Evolutionary conservation across 2,888 invertebrate species (phyloP).

Genomic region (Dicyrtomina minuta): DNA sequence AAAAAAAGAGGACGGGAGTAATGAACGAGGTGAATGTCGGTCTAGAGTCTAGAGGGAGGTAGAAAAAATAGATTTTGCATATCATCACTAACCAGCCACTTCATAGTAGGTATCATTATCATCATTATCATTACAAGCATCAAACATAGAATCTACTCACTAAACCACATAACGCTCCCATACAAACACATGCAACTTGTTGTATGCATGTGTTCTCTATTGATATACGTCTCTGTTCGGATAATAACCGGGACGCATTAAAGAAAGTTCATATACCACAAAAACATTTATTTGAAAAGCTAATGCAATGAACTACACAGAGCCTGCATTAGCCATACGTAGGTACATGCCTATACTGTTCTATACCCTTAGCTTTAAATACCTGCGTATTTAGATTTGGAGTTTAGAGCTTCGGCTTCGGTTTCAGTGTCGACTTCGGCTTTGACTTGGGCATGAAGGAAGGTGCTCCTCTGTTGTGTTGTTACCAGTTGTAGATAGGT

Average conservation of each 20-base stretch:
- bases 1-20: slow-evolving; percentile 29
- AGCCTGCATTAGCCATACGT: too few species aligned
- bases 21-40: slow-evolving; percentile 27
- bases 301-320: too few species aligned
- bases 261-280: not conserved
- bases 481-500: not conserved
- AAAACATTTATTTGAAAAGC: too few species aligned
- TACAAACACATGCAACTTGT: not conserved
- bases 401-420: too few species aligned
- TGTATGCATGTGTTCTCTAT: not conserved
- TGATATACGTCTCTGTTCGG: not conserved
- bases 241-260: not conserved
- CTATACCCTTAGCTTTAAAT: too few species aligned
- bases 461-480: too few species aligned
- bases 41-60: not conserved
- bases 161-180: not conserved
- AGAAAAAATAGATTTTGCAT: slow-evolving; percentile 12
- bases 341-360: too few species aligned
- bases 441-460: too few species aligned
- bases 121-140: slow-evolving; percentile 12
- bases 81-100: slow-evolving; percentile 22
- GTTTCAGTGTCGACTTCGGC: too few species aligned
- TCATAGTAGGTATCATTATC: slow-evolving; percentile 10
- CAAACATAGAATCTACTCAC: not conserved
- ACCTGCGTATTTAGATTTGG: too few species aligned